Evolutionary conservation across 2,797 vertebrate genomes (phyloP), one percentile per base, ranked within the genome.

Genomic region (Sebastes itinus): DNA sequence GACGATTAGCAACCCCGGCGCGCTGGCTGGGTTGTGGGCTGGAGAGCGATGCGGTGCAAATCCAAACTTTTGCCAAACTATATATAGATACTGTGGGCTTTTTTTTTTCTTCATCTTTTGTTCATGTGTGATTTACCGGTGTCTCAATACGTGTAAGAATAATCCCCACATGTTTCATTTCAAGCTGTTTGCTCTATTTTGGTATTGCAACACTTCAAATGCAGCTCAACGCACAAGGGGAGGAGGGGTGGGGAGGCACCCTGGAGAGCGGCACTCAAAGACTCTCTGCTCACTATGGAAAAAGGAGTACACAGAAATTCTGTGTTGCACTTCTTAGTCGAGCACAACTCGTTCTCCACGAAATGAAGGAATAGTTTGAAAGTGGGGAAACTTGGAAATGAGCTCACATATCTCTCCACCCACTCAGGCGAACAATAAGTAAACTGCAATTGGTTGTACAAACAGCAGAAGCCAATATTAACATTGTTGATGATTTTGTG

Each of bases 131-230:
- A 85, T 88, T 92, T 87, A 66, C 76, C 56, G 22, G 67, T 58
- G 77, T 89, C 78, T 87, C 76, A 25, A 35, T 84, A 77, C 32
- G 54, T 87, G 80, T 80, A 84, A 76, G 75, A 88, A 88, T 85
- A 83, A 89, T 90, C 77, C 85, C 82, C 76, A 71, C 72, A 46
- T 86, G 80, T 87, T 90, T 92, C 81, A 86, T 85, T 92, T 89
- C 70, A 77, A 88, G 88, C 86, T 72, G 89, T 92, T 92, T 92
- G 87, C 87, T 91, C 88, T 93, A 91, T 92, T 93, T 93, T 85
- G 71, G 89, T 90, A 82, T 84, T 82, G 84, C 88, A 87, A 76
- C 81, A 86, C 90, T 92, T 95, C 88, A 93, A 85, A 88, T 92
- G 84, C 83, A 92, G 82, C 82, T 84, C 86, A 49, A 79, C 61